Conservation (phyloP, 2,113 vertebrate genomes). For the Tragelaphus buxtoni region DNA sequence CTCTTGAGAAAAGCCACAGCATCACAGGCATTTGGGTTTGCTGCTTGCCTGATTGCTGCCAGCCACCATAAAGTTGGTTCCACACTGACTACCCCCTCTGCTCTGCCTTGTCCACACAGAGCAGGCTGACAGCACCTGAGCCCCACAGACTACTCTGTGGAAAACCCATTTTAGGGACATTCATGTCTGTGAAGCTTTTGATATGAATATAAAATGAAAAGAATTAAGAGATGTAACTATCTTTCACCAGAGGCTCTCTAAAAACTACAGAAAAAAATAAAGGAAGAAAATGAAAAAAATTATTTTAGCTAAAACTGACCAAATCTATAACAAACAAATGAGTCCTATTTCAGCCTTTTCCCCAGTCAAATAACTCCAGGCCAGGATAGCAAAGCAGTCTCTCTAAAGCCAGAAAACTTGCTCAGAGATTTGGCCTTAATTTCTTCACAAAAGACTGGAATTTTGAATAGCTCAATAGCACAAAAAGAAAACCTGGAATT, state of each 20-base stretch:
- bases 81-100: not conserved
- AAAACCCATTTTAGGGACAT: not conserved
- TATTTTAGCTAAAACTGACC: not conserved
- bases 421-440: not conserved
- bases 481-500: not conserved
- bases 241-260: not conserved
- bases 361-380: not conserved
- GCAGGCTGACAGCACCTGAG: not conserved
- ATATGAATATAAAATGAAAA: not conserved
- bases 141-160: not conserved
- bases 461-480: not conserved
- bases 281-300: not conserved
- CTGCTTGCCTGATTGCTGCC: not conserved
- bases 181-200: not conserved
- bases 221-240: not conserved
- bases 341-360: not conserved
- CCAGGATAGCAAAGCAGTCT: not conserved
- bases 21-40: not conserved
- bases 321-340: not conserved
- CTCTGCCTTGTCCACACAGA: not conserved
- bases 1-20: not conserved
- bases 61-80: not conserved
- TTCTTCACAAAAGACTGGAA: not conserved
- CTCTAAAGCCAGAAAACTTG: not conserved
- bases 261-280: not conserved